These are phyloP conservation scores for Drosophila simulans DNA, from an alignment of 1,140 invertebrate genomes.

Conservation along the genomic window DNA sequence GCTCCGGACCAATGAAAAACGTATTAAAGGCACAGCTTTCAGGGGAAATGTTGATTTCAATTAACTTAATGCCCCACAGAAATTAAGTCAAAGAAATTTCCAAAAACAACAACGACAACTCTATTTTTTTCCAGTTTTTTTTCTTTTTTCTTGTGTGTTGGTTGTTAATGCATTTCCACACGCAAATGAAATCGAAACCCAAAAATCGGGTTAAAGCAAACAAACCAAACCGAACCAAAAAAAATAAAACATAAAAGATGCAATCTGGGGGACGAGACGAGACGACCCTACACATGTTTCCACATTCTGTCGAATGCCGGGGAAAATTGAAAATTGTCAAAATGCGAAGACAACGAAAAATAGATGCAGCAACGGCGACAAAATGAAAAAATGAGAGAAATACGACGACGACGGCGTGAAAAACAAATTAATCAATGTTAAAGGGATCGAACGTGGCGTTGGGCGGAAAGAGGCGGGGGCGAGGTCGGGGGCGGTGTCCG, in stretches of 20 bases:
- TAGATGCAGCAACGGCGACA: constrained; percentile 12
- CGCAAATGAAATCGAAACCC: constrained; percentile 63
- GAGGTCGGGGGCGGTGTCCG: background rate
- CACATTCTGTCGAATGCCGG: constrained; percentile 20
- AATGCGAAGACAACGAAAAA: constrained; percentile 31
- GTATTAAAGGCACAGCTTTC: constrained; percentile 4
- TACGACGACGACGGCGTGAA: constrained; percentile 28
- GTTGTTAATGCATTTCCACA: constrained; percentile 44
- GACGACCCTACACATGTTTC: constrained; percentile 13
- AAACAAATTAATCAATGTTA: constrained; percentile 69
- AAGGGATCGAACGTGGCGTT: constrained; percentile 14
- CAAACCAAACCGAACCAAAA: constrained; percentile 8
- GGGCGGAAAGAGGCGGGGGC: too few species aligned
- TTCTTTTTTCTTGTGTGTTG: constrained; percentile 1
- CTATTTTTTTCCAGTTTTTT: constrained; percentile 17
- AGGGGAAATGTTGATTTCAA: constrained; percentile 2
- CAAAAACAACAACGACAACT: constrained; percentile 14
- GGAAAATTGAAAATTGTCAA: constrained; percentile 63
- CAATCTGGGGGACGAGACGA: constrained; percentile 5
- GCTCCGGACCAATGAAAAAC: background rate
- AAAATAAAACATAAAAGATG: constrained; percentile 16
- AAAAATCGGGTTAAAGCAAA: constrained; percentile 50
- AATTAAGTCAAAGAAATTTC: constrained; percentile 15
- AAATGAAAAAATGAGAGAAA: background rate
- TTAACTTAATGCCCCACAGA: constrained; percentile 7